These are phyloP conservation scores for Melanotaenia duboulayi DNA, from an alignment of 2,113 vertebrate species.

Conservation along the genomic window DNA sequence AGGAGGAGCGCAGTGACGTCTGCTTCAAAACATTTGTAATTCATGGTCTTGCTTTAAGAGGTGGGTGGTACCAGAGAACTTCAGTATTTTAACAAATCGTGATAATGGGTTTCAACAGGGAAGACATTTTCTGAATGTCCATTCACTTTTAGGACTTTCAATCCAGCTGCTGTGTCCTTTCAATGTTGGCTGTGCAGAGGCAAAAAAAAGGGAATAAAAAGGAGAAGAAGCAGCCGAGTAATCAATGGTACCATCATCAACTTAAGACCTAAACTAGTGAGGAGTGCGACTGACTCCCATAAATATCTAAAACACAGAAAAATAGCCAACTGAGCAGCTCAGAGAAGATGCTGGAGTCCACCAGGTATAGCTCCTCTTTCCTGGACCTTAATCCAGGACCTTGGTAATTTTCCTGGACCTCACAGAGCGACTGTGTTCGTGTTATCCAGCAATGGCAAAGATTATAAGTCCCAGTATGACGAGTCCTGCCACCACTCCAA, in stretches of 20 bases:
- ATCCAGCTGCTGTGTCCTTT: background rate
- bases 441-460: background rate
- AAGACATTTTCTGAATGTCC: background rate
- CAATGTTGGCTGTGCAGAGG: background rate
- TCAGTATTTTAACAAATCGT: slow-evolving; percentile 6
- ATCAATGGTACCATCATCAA: slow-evolving; percentile 69
- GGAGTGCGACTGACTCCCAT: slow-evolving; percentile 25
- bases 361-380: slow-evolving; percentile 19
- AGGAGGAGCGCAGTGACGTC: background rate
- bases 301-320: slow-evolving; percentile 44
- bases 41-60: background rate
- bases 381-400: slow-evolving; percentile 8
- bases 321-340: slow-evolving; percentile 29
- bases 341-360: slow-evolving; percentile 12
- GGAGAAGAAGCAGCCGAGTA: slow-evolving; percentile 45
- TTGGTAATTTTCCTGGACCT: background rate
- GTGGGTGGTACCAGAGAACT: background rate
- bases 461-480: slow-evolving; percentile 68
- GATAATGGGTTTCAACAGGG: background rate
- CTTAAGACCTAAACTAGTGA: slow-evolving; percentile 29
- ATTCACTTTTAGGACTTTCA: slow-evolving; percentile 4
- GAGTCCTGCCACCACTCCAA: slow-evolving; percentile 29
- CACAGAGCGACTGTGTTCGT: background rate
- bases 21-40: slow-evolving; percentile 3
- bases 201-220: slow-evolving; percentile 3